These are phyloP conservation scores for Tanytarsus gracilentus DNA, from an alignment of 2,888 invertebrate species.

Conservation along the genomic window DNA sequence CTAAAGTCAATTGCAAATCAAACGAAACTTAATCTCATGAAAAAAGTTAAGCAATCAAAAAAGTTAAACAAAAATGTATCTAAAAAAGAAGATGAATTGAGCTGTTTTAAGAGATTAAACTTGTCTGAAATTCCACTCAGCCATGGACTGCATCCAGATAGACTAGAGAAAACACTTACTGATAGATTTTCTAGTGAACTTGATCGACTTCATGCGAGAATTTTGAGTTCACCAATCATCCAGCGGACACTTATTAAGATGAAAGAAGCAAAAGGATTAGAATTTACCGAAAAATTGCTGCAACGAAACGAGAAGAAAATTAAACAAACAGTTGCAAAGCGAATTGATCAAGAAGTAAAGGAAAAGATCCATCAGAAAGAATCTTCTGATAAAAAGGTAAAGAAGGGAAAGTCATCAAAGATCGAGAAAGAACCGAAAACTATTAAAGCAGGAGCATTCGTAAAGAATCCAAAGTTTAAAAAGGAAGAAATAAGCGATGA, in stretches of 20 bases:
- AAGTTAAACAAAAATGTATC: background rate
- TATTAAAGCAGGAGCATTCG: background rate
- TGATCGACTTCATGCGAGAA: background rate
- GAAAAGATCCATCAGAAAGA: background rate
- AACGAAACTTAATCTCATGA: background rate
- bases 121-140: background rate
- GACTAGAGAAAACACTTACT: background rate
- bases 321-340: background rate
- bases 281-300: background rate
- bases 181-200: background rate
- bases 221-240: background rate
- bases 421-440: background rate
- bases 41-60: background rate
- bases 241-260: slow-evolving; percentile 1
- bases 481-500: background rate
- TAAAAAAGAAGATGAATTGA: slow-evolving; percentile 1
- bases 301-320: slow-evolving; percentile 9
- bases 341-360: background rate
- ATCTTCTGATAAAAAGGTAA: background rate
- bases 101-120: background rate
- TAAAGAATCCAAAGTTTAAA: background rate
- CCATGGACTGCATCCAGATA: background rate
- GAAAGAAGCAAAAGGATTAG: background rate
- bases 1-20: background rate
- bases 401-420: background rate